Base-by-base conservation (phyloP, 2,113 vertebrate species). In the Gambusia holbrooki region DNA sequence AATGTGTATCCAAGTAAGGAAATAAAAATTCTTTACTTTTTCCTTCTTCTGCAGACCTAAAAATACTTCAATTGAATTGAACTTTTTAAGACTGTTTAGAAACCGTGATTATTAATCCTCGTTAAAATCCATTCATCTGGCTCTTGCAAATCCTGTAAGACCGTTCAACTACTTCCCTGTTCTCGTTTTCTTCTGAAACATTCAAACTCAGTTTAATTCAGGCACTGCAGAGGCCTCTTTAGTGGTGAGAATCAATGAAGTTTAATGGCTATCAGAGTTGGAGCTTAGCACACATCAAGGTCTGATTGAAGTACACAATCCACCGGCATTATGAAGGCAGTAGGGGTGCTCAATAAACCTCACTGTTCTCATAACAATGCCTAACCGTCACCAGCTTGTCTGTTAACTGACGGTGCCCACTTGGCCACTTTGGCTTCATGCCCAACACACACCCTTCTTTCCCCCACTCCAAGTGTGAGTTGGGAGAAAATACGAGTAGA, bases 211-310 rank as follows among this genome's bases (percentile, higher is more conserved):
- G 64, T 86, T 87, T 84, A 73, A 88, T 77, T 85, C 82, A 78
- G 62, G 13, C 70, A 73, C 58, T 71, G 32, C 14, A 79, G 62
- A 84, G 77, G 73, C 32, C 65, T 79, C 62, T 76, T 87, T 79
- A 76, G 48, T 29, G 51, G 25, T 48, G 29, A 40, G 40, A 88
- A 85, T 93, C 88, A 83, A 91, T 90, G 66, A 71, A 33, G 66
- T 87, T 79, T 86, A 89, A 86, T 81, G 68, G 33, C 72, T 80
- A 83, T 87, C 78, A 77, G 54, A 71, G 74, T 40, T 58, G 29
- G 76, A 74, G 82, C 80, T 87, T 75, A 77, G 73, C 45, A 54
- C 42, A 82, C 69, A 81, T 88, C 81, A 82, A 85, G 40, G 62
- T 62, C 69, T 73, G 68, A 82, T 69, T 78, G 62, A 77, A 83